Evolutionary conservation across 2,888 invertebrate species (phyloP), one percentile per base, ranked within the genome.

Genomic region (Venustoraphidia nigricollis): DNA sequence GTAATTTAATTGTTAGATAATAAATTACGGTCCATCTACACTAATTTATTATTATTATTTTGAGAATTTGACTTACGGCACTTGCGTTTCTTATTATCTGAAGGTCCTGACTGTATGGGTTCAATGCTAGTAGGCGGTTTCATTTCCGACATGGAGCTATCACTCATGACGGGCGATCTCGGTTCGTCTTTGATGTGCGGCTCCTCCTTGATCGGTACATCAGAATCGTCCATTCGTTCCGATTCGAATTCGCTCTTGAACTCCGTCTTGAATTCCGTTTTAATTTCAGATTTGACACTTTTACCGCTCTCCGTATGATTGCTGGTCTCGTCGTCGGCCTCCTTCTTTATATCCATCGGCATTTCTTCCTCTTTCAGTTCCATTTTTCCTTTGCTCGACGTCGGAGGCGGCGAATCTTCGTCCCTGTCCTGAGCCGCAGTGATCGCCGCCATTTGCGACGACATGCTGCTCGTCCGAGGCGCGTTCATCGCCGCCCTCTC

Each of bases 381-480:
- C 38, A 80, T 62, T 61, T 81, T 81, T 5, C 81, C 79, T 59
- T 78, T 78, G 50, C 69, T 66, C 1, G 72, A 69, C 9, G 76
- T 71, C 1, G 75, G 74, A 47, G 78, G 76, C 27, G 77, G 75
- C 38, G 79, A 78, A 53, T 81, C 76, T 53, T 77, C 79, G 56
- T 76, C 74, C 53, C 76, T 73, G 55, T 79, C 79, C 34, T 80
- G 72, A 0, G 82, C 80, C 6, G 81, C 81, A 55, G 76, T 78
- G 46, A 83, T 75, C 5, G 83, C 82, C 10, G 83, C 81, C 76
- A 81, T 79, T 62, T 82, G 81, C 9, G 82, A 80, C 14, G 83
- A 80, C 61, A 79, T 72, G 49, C 66, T 66, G 51, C 58, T 62
- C 49, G 13, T 48, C 54, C 71, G 65, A 2, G 70, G 65, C 1